These are phyloP conservation scores for Plebejus anna DNA, from an alignment of 2,888 invertebrate genomes.

Conservation along the genomic window DNA sequence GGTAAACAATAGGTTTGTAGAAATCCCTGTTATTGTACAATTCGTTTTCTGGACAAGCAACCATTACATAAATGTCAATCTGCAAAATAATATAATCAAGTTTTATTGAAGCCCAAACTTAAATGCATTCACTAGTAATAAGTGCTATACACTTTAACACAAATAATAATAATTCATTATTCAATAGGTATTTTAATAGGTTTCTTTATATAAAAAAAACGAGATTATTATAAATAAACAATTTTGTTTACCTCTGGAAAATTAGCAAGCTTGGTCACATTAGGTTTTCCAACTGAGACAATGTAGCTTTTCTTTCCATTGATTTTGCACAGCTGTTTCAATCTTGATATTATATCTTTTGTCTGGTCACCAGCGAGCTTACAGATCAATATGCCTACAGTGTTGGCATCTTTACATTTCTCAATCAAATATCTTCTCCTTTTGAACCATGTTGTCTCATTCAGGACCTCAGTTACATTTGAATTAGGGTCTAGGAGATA, in stretches of 20 bases:
- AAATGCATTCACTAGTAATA: too few relatives aligned
- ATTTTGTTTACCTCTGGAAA: constrained; percentile 87
- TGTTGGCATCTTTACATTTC: constrained; percentile 93
- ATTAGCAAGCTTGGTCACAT: constrained; percentile 96
- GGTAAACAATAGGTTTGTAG: constrained; percentile 93
- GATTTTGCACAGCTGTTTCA: constrained; percentile 85
- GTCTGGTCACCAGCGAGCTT: constrained; percentile 92
- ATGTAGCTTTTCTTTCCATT: constrained; percentile 94
- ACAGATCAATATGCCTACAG: constrained; percentile 94
- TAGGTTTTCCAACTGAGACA: constrained; percentile 96
- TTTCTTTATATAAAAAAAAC: too few relatives aligned
- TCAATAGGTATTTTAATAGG: too few relatives aligned
- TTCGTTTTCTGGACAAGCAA: constrained; percentile 95
- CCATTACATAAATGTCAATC: constrained; percentile 94
- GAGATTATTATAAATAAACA: neutral
- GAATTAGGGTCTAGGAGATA: constrained; percentile 74
- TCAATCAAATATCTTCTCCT: constrained; percentile 92
- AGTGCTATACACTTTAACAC: too few relatives aligned
- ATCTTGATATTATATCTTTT: constrained; percentile 84
- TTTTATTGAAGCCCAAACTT: neutral
- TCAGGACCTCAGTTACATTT: constrained; percentile 57
- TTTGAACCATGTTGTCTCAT: constrained; percentile 82
- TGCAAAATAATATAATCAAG: constrained; percentile 50
- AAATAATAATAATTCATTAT: too few relatives aligned
- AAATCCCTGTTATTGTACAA: constrained; percentile 91